phyloP scores from a whole-genome alignment of 2,888 invertebrate genomes.

The Oxytorus armatus region DNA sequence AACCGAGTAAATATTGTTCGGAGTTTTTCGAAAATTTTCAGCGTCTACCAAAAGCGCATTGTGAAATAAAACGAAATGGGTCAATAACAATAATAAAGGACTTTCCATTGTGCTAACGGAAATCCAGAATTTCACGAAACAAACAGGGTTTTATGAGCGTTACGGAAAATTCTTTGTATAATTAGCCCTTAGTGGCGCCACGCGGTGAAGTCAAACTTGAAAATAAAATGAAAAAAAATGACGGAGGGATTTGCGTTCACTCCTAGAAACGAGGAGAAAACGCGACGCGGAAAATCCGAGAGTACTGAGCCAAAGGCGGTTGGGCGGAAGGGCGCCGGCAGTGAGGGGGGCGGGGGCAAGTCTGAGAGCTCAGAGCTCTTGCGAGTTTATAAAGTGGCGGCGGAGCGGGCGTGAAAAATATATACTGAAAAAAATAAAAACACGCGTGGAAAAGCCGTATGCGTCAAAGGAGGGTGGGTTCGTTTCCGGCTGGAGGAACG shows the following conservation, averaged over 20 bases:
- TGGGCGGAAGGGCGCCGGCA: too few relatives aligned
- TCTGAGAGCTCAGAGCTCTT: slow-evolving; percentile 5
- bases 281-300: neutral
- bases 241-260: neutral
- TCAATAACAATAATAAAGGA: too few relatives aligned
- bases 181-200: neutral
- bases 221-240: slow-evolving; percentile 4
- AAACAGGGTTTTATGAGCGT: neutral
- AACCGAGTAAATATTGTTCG: too few relatives aligned
- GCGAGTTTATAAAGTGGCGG: neutral
- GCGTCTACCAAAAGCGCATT: too few relatives aligned
- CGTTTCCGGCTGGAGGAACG: slow-evolving; percentile 46
- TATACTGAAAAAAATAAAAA: slow-evolving; percentile 23
- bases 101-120: neutral
- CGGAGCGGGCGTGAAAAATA: slow-evolving; percentile 9
- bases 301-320: neutral
- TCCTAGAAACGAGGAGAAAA: too few relatives aligned
- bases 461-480: slow-evolving; percentile 49
- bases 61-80: too few relatives aligned
- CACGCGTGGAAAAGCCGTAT: slow-evolving; percentile 24
- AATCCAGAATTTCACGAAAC: neutral
- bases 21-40: too few relatives aligned
- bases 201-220: neutral
- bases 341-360: neutral
- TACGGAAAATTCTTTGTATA: neutral